These are phyloP conservation scores for Polyploca ridens DNA, from an alignment of 2,888 invertebrate genomes.

Conservation along the genomic window DNA sequence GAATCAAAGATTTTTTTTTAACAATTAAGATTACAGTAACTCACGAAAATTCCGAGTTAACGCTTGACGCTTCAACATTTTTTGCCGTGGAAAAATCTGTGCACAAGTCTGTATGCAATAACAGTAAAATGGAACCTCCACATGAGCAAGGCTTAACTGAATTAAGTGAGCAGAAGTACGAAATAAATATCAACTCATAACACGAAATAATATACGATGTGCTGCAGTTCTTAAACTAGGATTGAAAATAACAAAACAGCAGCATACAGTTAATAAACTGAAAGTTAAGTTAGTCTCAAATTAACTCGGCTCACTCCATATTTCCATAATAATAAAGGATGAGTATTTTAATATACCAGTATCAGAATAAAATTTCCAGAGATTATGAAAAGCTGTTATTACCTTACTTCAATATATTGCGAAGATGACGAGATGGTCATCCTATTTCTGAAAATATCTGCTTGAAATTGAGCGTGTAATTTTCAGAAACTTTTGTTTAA, in stretches of 20 bases:
- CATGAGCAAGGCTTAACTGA: slow-evolving; percentile 41
- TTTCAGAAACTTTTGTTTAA: background rate
- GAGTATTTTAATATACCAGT: too few species aligned
- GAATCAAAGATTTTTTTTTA: background rate
- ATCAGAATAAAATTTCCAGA: too few species aligned
- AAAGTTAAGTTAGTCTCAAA: background rate
- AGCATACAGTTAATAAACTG: background rate
- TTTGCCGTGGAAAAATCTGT: slow-evolving; percentile 38
- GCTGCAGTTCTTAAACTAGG: slow-evolving; percentile 14
- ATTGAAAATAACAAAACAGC: background rate
- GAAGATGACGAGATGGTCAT: too few species aligned
- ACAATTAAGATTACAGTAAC: too few species aligned
- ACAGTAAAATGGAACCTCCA: slow-evolving; percentile 43
- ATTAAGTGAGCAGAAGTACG: slow-evolving; percentile 46
- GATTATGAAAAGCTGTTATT: too few species aligned
- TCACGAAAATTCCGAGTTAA: too few species aligned
- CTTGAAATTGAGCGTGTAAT: too few species aligned
- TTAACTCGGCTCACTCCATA: background rate
- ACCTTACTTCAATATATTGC: too few species aligned
- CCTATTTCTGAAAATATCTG: too few species aligned
- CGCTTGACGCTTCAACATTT: slow-evolving; percentile 2
- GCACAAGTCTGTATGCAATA: slow-evolving; percentile 39
- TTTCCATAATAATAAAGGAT: background rate
- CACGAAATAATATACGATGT: slow-evolving; percentile 24
- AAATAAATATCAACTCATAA: slow-evolving; percentile 28